Evolutionary conservation across 2,888 invertebrate species (phyloP), one percentile per base, ranked within the genome.

Genomic region (Apodemia mormo): DNA sequence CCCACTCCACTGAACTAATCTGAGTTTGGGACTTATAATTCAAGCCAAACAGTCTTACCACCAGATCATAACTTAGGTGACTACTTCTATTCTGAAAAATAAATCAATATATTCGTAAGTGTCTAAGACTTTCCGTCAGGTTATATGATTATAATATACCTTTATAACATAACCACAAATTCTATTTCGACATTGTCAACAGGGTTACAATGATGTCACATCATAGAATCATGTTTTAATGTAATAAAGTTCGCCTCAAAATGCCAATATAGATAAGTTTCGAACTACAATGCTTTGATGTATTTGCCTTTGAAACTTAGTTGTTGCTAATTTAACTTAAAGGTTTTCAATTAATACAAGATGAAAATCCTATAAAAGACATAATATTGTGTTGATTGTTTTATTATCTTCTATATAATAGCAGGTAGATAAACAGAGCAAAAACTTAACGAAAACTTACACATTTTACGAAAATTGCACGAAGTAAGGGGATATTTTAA

Each of bases 221-320:
- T 22, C 14, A 54, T n/a, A 49, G 14, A 64, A 5, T n/a, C 61
- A 64, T 7, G 37, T 5, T 33, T n/a, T 33, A 64, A 64, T 33
- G 33, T 37, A 14, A 33, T 64, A 64, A 14, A 14, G 14, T 33
- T 64, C 61, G 33, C 61, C 37, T 33, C 61, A 14, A 8, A 37
- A 37, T 64, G 61, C 33, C 61, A 64, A 64, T 64, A 64, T 37
- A 14, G 61, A 64, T 64, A 37, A 64, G 61, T 64, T 64, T 64
- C n/a, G 33, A 64, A 64, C 33, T n/a, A 64, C 61, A 64, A 14
- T 37, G 33, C 61, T 64, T 37, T 64, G 61, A 64, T 64, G 61
- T 64, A 64, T 64, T 22, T 8, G 7, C 37, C 33, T 64, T 64
- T 37, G 61, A 8, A 64, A 61, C 58, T 61, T 5, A 29, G 14